Base-by-base conservation (phyloP, 2,113 vertebrate species). In the Rafetus swinhoei region DNA sequence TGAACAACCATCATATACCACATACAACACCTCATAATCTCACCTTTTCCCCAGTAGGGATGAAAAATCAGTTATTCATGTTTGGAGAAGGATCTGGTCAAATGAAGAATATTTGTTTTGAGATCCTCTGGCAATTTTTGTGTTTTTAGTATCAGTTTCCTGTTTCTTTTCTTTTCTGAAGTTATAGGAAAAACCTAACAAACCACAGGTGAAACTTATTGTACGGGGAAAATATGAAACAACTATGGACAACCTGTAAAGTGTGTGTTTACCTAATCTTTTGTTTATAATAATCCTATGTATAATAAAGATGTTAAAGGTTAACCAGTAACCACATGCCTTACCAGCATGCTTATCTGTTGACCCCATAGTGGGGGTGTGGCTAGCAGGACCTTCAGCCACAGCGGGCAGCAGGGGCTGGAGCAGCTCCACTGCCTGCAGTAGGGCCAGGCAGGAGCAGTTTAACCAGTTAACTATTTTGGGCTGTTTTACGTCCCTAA, bases 71-170 rank as follows among this genome's bases (percentile, higher is more conserved):
- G 10, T 56, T 57, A 6, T 79, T 18, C 55, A 9, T 22, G 19
- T 32, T 14, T 88, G 50, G 27, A 18, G 32, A n/a, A 54, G 50
- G 5, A 81, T 3, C 35, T 35, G 16, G 32, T 0, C 62, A 13
- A 72, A 35, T 72, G 39, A 24, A 55, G 50, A 79, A 59, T 24
- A 24, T 9, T 87, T 83, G 24, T 0, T 93, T 45, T 11, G 83
- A n/a, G 24, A 90, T 6, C 25, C 86, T 3, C 60, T 0, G 16
- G 32, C 0, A 0, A 72, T 72, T 81, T 65, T 2, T 2, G 65
- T 9, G 5, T 82, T 77, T 60, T 27, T 3, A 1, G 25, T n/a
- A 72, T 4, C 4, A 69, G n/a, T 69, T 32, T 11, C 4, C 45
- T 79, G 56, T 16, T 1, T 3, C 52, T 89, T 79, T 32, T 18